A percentile compares a stretch with the other conserved stretches of the same genome.
Evolutionary conservation across 2,888 invertebrate genomes (phyloP).

Genomic region (Hemicrepidius hirtus): DNA sequence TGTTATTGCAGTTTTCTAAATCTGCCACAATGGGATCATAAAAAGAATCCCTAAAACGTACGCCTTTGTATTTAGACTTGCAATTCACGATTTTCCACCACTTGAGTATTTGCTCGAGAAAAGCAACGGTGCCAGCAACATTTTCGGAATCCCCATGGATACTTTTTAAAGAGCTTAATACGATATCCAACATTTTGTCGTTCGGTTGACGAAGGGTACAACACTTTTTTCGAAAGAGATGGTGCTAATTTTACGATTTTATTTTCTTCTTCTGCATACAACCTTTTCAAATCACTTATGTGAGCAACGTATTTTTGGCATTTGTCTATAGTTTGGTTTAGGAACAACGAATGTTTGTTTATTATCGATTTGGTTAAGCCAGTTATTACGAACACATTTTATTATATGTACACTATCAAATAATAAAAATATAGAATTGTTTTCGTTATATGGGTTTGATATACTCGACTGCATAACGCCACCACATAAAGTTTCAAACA

Average conservation of each 20-base stretch:
- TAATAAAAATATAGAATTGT: not conserved
- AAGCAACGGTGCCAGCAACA: not conserved
- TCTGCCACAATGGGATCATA: not conserved
- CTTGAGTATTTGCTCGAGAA: slow-evolving; percentile 24
- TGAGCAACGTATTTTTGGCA: too few relatives aligned
- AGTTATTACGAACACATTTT: too few relatives aligned
- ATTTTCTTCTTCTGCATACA: not conserved
- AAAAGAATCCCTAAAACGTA: slow-evolving; percentile 15
- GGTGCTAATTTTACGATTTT: not conserved
- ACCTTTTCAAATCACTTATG: not conserved
- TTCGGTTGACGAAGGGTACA: not conserved
- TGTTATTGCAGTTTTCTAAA: not conserved
- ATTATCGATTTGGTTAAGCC: not conserved
- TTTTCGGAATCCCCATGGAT: too few relatives aligned
- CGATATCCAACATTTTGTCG: not conserved
- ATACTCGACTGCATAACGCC: not conserved
- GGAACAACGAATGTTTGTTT: not conserved
- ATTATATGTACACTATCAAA: not conserved
- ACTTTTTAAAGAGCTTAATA: not conserved
- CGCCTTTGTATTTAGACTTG: slow-evolving; percentile 30
- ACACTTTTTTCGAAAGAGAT: not conserved
- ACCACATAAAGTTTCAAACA: not conserved
- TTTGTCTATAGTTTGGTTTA: not conserved
- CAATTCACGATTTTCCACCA: slow-evolving; percentile 44
- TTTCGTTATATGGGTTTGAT: not conserved